Percentiles rank a stretch among this genome's conserved stretches.
Evolutionary conservation across 2,113 vertebrate species (phyloP).

Genomic region (Neomonachus schauinslandi): DNA sequence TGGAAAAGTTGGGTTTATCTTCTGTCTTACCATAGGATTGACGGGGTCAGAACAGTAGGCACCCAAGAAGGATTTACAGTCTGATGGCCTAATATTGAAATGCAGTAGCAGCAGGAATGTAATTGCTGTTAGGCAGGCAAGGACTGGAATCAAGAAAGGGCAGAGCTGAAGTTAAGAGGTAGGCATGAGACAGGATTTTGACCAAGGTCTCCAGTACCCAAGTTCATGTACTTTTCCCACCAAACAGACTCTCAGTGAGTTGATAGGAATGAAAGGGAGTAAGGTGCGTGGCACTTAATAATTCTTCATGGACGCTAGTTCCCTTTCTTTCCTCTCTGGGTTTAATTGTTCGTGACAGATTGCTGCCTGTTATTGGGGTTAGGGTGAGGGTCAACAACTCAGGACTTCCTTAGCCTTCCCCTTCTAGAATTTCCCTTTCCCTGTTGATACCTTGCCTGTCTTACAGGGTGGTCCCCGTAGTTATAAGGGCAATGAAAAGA

Average conservation of each 20-base stretch:
- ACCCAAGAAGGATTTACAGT: background rate
- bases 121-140: background rate
- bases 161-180: background rate
- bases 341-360: background rate
- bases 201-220: background rate
- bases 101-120: background rate
- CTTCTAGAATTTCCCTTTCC: background rate
- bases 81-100: background rate
- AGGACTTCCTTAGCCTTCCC: background rate
- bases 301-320: background rate
- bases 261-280: background rate
- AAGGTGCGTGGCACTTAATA: background rate
- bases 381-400: background rate
- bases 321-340: background rate
- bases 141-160: background rate
- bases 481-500: background rate
- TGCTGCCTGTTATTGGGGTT: background rate
- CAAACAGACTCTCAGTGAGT: background rate
- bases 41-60: background rate
- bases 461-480: background rate
- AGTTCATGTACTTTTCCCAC: background rate
- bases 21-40: background rate
- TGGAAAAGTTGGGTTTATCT: background rate
- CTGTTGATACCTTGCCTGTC: background rate
- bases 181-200: background rate